Evolutionary conservation across 2,888 invertebrate species (phyloP), one percentile per base, ranked within the genome.

Genomic region (Yponomeuta cagnagella): DNA sequence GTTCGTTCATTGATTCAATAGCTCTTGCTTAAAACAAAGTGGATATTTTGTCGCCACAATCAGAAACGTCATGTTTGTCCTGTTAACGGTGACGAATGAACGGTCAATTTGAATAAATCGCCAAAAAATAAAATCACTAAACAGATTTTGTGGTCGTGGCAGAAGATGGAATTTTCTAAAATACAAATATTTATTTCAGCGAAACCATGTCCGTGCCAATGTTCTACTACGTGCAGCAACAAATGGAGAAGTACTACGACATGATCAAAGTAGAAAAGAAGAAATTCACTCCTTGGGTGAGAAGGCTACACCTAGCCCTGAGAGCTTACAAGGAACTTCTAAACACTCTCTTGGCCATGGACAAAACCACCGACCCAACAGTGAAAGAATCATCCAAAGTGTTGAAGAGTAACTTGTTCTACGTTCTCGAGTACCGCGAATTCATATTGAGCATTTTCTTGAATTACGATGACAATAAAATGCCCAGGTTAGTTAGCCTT

Each of bases 161-260:
- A 23, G 23, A 23, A 23, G 23, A 23, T 23, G 23, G 23, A 23
- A 23, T 23, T 23, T 23, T 23, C 23, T 23, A 23, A 23, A 23
- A 23, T 23, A 23, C 23, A 23, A 23, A 23, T 23, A 23, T 23
- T 23, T 23, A 58, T 77, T 73, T 78, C 85, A 98, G 98, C 85
- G 98, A 99, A 91, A 98, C 99, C 1, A 94, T 99, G 94, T 96
- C 97, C 30, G 95, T 97, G 5, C 95, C 96, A 74, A 95, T 96
- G 78, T 99, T 99, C 87, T 98, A 99, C 90, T 97, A 97, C 87
- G 96, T 98, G 10, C 98, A 99, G 87, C 96, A 97, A 77, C 96
- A 98, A 89, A 94, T 98, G 93, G 97, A 98, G 80, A 94, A 94
- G 74, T 97, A 95, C 82, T 94, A 94, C 81, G 97, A 97, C 80